Percentiles rank a stretch among this genome's conserved stretches.
Conservation (phyloP, 2,888 invertebrate species). For the Zonitis immaculata region DNA sequence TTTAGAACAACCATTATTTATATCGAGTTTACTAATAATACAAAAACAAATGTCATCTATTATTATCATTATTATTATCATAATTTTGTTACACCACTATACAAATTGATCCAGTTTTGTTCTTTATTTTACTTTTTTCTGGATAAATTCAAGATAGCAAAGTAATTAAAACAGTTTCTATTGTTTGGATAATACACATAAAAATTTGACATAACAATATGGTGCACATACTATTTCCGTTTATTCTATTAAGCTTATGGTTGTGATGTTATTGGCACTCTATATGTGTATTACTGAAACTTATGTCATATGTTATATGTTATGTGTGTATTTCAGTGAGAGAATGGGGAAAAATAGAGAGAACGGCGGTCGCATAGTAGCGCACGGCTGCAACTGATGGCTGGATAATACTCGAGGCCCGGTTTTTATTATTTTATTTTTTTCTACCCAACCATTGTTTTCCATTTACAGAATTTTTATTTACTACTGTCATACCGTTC, state of each 20-base stretch:
- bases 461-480: constrained; percentile 34
- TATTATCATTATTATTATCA: too few relatives aligned
- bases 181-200: constrained; percentile 4
- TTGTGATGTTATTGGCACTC: constrained; percentile 45
- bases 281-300: constrained; percentile 40
- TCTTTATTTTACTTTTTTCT: too few relatives aligned
- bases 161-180: too few relatives aligned
- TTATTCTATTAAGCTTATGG: constrained; percentile 35
- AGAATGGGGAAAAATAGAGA: constrained; percentile 3
- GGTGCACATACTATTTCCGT: constrained; percentile 12
- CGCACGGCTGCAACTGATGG: constrained; percentile 45
- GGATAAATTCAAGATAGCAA: too few relatives aligned
- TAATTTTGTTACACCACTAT: too few relatives aligned
- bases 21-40: background rate
- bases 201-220: constrained; percentile 6
- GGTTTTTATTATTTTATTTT: constrained; percentile 42
- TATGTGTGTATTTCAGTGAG: background rate
- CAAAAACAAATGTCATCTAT: too few relatives aligned
- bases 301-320: constrained; percentile 20
- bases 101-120: too few relatives aligned
- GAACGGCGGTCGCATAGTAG: constrained; percentile 27
- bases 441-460: constrained; percentile 39
- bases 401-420: constrained; percentile 42
- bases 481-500: constrained; percentile 16
- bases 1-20: too few relatives aligned